These are phyloP conservation scores for Calameuta idolon DNA, from an alignment of 2,888 invertebrate species.

Conservation along the genomic window DNA sequence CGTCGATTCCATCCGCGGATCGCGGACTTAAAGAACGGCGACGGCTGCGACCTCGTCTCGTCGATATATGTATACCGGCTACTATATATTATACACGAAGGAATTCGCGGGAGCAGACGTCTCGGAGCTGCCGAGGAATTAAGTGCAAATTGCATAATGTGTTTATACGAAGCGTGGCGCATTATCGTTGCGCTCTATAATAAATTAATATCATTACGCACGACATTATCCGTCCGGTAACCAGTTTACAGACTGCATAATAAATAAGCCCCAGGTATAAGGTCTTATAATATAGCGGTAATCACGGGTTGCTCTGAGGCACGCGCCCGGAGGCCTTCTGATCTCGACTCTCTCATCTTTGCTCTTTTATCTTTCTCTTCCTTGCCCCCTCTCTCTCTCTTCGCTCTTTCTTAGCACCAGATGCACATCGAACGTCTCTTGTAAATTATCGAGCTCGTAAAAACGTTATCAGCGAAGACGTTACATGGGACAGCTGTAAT, in stretches of 20 bases:
- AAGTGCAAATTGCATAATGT: constrained; percentile 34
- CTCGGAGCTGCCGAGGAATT: neutral
- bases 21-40: neutral
- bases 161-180: constrained; percentile 24
- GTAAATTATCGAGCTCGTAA: neutral
- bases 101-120: neutral
- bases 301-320: constrained; percentile 31
- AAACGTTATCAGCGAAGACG: neutral
- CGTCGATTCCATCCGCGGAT: neutral
- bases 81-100: neutral
- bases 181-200: constrained; percentile 22
- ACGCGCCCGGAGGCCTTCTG: constrained; percentile 22
- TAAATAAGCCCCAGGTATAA: constrained; percentile 29
- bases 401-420: neutral
- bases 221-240: constrained; percentile 26
- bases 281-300: constrained; percentile 28
- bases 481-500: neutral
- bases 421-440: neutral
- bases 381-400: neutral
- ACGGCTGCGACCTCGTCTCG: neutral
- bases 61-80: neutral
- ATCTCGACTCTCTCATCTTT: neutral
- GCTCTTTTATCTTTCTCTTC: neutral
- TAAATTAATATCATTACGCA: constrained; percentile 32
- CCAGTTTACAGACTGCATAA: constrained; percentile 32